phyloP scores from a whole-genome alignment of 2,797 vertebrate genomes.

The Gadopsis bispinosus region DNA sequence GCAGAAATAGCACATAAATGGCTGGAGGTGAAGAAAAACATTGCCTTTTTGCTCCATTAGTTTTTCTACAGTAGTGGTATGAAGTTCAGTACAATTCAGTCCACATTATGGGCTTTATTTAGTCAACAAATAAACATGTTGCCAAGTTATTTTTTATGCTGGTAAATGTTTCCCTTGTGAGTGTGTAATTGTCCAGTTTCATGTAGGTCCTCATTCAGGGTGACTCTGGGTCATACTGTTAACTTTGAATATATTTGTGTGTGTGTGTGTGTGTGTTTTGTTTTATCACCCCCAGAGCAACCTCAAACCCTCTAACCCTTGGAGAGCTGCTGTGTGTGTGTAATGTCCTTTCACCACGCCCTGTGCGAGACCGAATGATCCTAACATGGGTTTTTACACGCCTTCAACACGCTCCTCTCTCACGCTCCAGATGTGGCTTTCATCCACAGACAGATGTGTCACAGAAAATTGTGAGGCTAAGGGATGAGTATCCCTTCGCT shows the following conservation, averaged over 20 bases:
- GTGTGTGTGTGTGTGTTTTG: slow-evolving; percentile 1
- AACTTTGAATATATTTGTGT: background rate
- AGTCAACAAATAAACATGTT: background rate
- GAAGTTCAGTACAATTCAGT: background rate
- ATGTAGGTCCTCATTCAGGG: background rate
- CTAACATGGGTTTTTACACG: slow-evolving; percentile 53
- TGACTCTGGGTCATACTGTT: slow-evolving; percentile 20
- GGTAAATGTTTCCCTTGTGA: background rate
- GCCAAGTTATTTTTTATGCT: background rate
- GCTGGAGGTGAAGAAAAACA: background rate
- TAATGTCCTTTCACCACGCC: slow-evolving; percentile 69
- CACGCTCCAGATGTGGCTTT: slow-evolving; percentile 78
- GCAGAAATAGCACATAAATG: background rate
- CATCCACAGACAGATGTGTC: slow-evolving; percentile 57
- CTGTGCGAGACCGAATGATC: slow-evolving; percentile 58
- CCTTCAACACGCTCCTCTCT: slow-evolving; percentile 49
- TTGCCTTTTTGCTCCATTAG: no score
- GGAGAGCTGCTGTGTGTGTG: slow-evolving; percentile 37
- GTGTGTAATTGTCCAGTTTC: background rate
- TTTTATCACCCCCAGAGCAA: slow-evolving; percentile 26
- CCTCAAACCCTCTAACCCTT: slow-evolving; percentile 34
- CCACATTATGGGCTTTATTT: background rate
- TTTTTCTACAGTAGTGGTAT: no score
- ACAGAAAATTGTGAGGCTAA: slow-evolving; percentile 37
- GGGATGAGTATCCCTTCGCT: slow-evolving; percentile 27